phyloP scores from a whole-genome alignment of 2,113 vertebrate genomes.

The Geococcyx californianus region DNA sequence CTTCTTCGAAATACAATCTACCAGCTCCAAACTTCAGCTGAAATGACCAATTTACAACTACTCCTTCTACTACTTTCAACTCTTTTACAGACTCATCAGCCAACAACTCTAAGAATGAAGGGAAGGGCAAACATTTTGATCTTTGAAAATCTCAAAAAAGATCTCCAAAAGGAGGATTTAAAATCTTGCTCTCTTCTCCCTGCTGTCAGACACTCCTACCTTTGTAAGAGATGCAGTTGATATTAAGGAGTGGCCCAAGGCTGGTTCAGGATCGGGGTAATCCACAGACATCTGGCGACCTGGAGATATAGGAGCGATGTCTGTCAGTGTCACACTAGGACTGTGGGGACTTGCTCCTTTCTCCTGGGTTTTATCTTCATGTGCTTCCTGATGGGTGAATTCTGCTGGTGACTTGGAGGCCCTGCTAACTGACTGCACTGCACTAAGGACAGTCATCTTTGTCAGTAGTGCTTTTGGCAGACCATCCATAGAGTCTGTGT shows the following conservation, averaged over 20 bases:
- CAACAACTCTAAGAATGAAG: background rate
- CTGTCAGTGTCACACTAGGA: slow-evolving; percentile 30
- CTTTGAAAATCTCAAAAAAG: background rate
- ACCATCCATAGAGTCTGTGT: slow-evolving; percentile 78
- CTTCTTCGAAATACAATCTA: background rate
- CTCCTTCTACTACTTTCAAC: background rate
- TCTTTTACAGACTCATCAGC: background rate
- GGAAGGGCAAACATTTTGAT: background rate
- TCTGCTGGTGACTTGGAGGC: slow-evolving; percentile 46
- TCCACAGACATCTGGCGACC: slow-evolving; percentile 92
- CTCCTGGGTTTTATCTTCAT: slow-evolving; percentile 51
- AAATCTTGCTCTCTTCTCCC: background rate
- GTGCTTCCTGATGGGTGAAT: background rate
- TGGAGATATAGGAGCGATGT: slow-evolving; percentile 78
- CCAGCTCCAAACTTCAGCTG: background rate
- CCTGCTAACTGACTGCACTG: slow-evolving; percentile 30
- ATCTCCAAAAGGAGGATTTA: background rate
- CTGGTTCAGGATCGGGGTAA: slow-evolving; percentile 80
- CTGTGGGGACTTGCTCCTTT: background rate
- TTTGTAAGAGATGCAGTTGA: slow-evolving; percentile 71
- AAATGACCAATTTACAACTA: background rate
- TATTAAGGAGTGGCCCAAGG: slow-evolving; percentile 66
- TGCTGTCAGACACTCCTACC: slow-evolving; percentile 71
- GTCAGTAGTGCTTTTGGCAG: slow-evolving; percentile 89
- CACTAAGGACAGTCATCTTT: slow-evolving; percentile 88